Conservation (phyloP, 2,113 vertebrate genomes). For the Thomomys bottae region DNA sequence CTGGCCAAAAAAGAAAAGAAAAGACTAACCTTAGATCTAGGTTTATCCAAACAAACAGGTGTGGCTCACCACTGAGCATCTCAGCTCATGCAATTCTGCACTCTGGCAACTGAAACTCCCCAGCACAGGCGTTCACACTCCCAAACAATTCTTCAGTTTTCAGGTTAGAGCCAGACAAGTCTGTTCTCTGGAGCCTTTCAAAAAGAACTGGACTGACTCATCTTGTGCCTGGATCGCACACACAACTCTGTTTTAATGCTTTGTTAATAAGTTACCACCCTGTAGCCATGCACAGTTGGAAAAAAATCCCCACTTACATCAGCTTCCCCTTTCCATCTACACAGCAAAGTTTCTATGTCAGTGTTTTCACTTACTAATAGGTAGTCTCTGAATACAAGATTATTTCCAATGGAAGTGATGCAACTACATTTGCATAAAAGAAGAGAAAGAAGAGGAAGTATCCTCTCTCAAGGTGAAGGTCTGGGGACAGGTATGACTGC, state of each 20-base stretch:
- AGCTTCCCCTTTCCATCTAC: neutral
- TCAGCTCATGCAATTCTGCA: neutral
- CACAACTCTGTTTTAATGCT: neutral
- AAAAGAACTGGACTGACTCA: neutral
- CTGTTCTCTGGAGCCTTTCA: neutral
- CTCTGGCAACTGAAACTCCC: neutral
- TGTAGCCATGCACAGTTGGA: neutral
- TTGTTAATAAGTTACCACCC: slow-evolving; percentile 11
- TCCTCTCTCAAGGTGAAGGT: neutral
- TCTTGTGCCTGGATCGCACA: neutral
- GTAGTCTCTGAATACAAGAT: neutral
- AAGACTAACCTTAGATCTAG: neutral
- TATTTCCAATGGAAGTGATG: neutral
- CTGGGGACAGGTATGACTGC: neutral
- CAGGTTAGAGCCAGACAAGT: neutral
- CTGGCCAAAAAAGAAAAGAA: no score
- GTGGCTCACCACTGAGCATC: neutral
- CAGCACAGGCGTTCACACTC: neutral
- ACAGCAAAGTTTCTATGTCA: neutral
- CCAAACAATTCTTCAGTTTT: neutral
- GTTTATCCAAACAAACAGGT: neutral
- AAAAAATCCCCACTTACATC: slow-evolving; percentile 44
- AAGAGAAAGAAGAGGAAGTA: neutral
- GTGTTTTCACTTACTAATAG: neutral
- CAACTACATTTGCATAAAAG: neutral